Conservation (phyloP, 2,113 vertebrate genomes). For the Loxodonta africana region DNA sequence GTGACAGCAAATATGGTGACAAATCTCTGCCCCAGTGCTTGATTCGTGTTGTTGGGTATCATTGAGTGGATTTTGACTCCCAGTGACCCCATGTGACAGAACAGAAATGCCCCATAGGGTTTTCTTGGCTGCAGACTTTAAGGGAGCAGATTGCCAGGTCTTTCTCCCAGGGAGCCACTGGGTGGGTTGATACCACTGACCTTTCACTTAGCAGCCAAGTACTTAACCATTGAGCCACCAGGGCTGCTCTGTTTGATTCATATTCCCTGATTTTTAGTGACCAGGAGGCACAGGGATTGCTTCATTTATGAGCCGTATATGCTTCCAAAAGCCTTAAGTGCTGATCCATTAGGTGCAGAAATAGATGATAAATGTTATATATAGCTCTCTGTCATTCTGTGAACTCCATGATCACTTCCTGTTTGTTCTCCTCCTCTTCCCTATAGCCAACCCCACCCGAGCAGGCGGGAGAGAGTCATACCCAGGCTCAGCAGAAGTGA, state of each 20-base stretch:
- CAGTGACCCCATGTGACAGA: background rate
- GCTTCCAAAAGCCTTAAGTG: background rate
- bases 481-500: slow-evolving; percentile 94
- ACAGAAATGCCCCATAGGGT: background rate
- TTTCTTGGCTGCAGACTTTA: background rate
- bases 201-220: background rate
- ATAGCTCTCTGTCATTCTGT: background rate
- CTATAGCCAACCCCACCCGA: slow-evolving; percentile 96
- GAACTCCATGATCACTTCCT: slow-evolving; percentile 74
- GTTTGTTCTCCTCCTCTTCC: slow-evolving; percentile 81
- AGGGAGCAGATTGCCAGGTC: background rate
- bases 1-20: background rate
- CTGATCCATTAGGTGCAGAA: background rate
- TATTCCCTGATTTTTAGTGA: background rate
- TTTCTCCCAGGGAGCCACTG: background rate
- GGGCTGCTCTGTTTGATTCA: background rate
- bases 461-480: slow-evolving; percentile 91
- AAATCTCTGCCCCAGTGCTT: background rate
- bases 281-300: fast-evolving
- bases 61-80: background rate
- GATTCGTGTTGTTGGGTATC: background rate
- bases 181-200: background rate
- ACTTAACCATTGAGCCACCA: background rate
- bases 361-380: background rate
- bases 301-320: fast-evolving